A percentile compares a stretch with the other conserved stretches of the same genome.
Conservation (phyloP, 2,113 vertebrate species). For the Anthoscopus minutus region DNA sequence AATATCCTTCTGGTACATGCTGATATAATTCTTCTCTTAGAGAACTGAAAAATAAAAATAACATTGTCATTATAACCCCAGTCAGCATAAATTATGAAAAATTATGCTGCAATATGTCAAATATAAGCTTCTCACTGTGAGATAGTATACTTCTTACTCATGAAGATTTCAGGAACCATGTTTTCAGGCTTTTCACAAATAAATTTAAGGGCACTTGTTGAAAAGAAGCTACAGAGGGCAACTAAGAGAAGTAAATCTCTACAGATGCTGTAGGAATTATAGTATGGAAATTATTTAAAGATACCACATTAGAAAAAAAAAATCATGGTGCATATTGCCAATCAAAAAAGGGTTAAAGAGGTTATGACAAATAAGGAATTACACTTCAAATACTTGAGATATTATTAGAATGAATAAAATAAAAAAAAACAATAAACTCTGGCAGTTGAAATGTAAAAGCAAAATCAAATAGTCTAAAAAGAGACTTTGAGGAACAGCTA, state of each 20-base stretch:
- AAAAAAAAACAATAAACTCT: not conserved
- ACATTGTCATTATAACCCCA: not conserved
- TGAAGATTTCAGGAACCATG: not conserved
- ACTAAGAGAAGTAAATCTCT: not conserved
- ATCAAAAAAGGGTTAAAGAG: not conserved
- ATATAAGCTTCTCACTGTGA: not conserved
- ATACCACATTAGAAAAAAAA: not conserved
- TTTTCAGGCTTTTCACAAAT: constrained; percentile 3
- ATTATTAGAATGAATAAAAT: not conserved
- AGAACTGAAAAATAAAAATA: constrained; percentile 24
- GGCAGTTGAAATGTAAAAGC: not conserved
- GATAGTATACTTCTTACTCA: constrained; percentile 1
- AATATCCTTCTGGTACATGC: not conserved
- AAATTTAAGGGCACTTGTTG: not conserved
- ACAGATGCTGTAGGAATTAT: not conserved
- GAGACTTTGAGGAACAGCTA: not conserved
- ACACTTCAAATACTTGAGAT: not conserved
- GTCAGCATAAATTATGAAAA: constrained; percentile 33
- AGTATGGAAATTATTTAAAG: not conserved
- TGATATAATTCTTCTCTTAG: not conserved
- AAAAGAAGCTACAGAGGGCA: not conserved
- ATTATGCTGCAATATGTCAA: not conserved
- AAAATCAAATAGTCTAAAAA: not conserved
- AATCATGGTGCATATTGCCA: not conserved
- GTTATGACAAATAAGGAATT: not conserved